Conservation (phyloP, 1,140 invertebrate species). For the Metopolophium dirhodum region DNA sequence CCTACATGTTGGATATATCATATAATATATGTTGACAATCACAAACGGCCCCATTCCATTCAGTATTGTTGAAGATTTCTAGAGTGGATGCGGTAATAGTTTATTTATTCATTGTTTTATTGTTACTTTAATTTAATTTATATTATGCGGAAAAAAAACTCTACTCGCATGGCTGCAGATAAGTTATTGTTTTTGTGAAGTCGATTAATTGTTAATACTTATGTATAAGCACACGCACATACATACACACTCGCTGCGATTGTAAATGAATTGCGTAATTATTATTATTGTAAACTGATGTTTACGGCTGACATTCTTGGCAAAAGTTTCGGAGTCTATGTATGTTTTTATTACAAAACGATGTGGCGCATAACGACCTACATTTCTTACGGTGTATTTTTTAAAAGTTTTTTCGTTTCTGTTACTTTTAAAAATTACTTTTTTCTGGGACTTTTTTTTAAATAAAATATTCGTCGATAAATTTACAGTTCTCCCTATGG, state of each 20-base stretch:
- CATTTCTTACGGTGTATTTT: neutral
- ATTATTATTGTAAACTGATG: neutral
- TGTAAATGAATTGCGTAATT: neutral
- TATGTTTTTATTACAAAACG: neutral
- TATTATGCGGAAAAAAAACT: neutral
- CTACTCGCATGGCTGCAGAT: neutral
- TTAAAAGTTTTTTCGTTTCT: neutral
- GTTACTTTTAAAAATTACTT: neutral
- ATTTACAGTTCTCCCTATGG: neutral
- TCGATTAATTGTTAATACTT: slow-evolving; percentile 17
- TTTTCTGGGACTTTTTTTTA: neutral
- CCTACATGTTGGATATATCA: neutral
- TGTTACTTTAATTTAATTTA: slow-evolving; percentile 19
- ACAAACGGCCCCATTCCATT: neutral
- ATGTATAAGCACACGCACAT: neutral
- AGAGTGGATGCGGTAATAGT: neutral
- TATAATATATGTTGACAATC: slow-evolving; percentile 9
- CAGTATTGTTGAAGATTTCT: slow-evolving; percentile 3
- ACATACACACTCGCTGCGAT: neutral
- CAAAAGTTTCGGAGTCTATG: neutral
- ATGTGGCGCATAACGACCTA: neutral
- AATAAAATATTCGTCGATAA: neutral
- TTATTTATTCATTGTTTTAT: slow-evolving; percentile 19
- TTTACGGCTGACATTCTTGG: neutral
- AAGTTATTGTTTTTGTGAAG: slow-evolving; percentile 7